Percentiles rank a stretch among this genome's conserved stretches.
Conservation (phyloP, 2,797 vertebrate genomes). For the Varecia variegata region DNA sequence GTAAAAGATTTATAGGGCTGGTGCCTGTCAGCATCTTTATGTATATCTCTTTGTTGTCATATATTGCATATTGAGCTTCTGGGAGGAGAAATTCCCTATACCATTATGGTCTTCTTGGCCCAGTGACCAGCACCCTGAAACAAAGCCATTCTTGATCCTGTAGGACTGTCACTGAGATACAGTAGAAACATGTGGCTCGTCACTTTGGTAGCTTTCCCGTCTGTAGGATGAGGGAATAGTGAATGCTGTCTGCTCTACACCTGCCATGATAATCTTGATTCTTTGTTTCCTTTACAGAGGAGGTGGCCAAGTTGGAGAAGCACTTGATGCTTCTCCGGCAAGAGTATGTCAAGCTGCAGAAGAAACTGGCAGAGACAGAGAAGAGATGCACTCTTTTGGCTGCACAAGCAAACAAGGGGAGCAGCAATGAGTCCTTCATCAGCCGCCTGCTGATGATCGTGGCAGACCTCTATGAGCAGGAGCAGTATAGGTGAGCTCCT, state of each 20-base stretch:
- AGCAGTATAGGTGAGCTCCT: conserved; percentile 94
- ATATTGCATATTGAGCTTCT: background rate
- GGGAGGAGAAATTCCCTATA: background rate
- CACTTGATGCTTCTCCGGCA: conserved; percentile 97
- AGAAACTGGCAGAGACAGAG: conserved; percentile 96
- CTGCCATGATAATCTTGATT: background rate
- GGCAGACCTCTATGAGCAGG: conserved; percentile 92
- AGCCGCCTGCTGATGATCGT: conserved; percentile 94
- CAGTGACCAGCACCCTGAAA: background rate
- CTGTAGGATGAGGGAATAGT: background rate
- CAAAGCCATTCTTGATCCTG: background rate
- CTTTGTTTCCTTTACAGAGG: conserved; percentile 87
- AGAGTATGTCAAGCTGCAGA: conserved; percentile 99
- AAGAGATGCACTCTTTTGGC: conserved; percentile 92
- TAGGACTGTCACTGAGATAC: background rate
- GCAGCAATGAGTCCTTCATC: conserved; percentile 91
- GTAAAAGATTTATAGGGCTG: background rate
- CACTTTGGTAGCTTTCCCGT: background rate
- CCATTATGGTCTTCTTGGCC: background rate
- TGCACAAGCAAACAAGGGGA: conserved; percentile 89
- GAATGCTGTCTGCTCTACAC: background rate
- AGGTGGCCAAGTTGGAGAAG: conserved; percentile 99
- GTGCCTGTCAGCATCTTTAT: background rate
- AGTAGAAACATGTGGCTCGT: background rate
- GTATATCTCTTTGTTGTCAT: background rate